These are phyloP conservation scores for Promerops cafer DNA, from an alignment of 2,113 vertebrate species.

Conservation along the genomic window DNA sequence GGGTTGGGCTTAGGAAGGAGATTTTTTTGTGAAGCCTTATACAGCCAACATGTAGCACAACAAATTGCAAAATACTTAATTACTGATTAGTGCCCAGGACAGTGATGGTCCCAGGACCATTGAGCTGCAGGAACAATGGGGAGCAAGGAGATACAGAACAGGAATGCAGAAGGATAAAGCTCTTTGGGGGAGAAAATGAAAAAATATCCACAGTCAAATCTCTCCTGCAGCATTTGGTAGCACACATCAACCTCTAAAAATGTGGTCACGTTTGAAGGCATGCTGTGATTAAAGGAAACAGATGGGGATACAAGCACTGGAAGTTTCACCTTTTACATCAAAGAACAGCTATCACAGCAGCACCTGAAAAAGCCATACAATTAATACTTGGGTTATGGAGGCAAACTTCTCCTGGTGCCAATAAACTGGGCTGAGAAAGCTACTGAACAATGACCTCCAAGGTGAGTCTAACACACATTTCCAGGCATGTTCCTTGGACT, in stretches of 20 bases:
- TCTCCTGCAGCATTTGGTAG: background rate
- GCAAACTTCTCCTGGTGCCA: slow-evolving; percentile 1
- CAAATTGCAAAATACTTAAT: background rate
- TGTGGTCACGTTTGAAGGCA: background rate
- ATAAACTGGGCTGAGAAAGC: background rate
- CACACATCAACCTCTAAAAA: background rate
- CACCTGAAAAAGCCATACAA: background rate
- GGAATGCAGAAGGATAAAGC: background rate
- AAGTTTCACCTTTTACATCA: background rate
- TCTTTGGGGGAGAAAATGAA: background rate
- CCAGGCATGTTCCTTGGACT: background rate
- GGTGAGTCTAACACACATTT: background rate
- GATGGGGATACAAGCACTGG: background rate
- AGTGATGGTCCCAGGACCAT: background rate
- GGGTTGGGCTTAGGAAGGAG: background rate
- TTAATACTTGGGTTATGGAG: background rate
- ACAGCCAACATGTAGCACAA: background rate
- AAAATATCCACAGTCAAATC: background rate
- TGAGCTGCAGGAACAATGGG: background rate
- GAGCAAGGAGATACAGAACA: background rate
- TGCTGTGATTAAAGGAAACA: slow-evolving; percentile 7
- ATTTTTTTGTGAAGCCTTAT: background rate
- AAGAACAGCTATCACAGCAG: background rate
- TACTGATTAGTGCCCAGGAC: background rate
- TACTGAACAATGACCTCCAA: background rate